Conservation (phyloP, 1,140 invertebrate genomes). For the Cephus cinctus region DNA sequence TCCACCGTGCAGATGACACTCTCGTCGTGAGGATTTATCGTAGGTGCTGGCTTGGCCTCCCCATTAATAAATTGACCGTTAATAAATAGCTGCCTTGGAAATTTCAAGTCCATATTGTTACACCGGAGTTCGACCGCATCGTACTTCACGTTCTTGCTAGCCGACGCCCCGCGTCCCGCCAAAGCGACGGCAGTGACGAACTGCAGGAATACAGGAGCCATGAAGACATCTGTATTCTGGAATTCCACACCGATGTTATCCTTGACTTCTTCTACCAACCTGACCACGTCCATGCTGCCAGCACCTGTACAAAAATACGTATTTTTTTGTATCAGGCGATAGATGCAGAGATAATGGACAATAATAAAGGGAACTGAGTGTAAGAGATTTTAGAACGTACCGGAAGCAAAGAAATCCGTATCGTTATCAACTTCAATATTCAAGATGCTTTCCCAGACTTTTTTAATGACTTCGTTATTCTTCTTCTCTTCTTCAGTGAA, state of each 20-base stretch:
- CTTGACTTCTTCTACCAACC: slow-evolving; percentile 90
- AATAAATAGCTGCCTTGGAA: slow-evolving; percentile 89
- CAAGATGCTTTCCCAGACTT: slow-evolving; percentile 85
- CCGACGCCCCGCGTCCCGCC: slow-evolving; percentile 63
- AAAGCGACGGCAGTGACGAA: slow-evolving; percentile 70
- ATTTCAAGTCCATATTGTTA: slow-evolving; percentile 83
- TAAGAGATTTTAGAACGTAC: slow-evolving; percentile 24
- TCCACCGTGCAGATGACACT: slow-evolving; percentile 73
- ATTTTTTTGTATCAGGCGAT: too few relatives aligned
- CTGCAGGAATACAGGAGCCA: slow-evolving; percentile 86
- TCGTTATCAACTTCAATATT: slow-evolving; percentile 72
- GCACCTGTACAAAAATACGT: slow-evolving; percentile 61
- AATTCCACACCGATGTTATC: slow-evolving; percentile 75
- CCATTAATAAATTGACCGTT: slow-evolving; percentile 87
- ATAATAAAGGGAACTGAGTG: background rate
- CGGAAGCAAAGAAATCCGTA: slow-evolving; percentile 90
- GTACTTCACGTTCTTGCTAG: slow-evolving; percentile 61
- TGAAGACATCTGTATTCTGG: slow-evolving; percentile 89
- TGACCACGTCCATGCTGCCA: slow-evolving; percentile 95
- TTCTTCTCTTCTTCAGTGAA: slow-evolving; percentile 77
- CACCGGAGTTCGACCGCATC: slow-evolving; percentile 73
- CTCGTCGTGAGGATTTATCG: slow-evolving; percentile 86
- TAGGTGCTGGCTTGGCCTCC: slow-evolving; percentile 63
- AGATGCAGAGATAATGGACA: background rate
- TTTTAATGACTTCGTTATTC: slow-evolving; percentile 61